These are phyloP conservation scores for Falco naumanni DNA, from an alignment of 2,797 vertebrate species.

Conservation along the genomic window DNA sequence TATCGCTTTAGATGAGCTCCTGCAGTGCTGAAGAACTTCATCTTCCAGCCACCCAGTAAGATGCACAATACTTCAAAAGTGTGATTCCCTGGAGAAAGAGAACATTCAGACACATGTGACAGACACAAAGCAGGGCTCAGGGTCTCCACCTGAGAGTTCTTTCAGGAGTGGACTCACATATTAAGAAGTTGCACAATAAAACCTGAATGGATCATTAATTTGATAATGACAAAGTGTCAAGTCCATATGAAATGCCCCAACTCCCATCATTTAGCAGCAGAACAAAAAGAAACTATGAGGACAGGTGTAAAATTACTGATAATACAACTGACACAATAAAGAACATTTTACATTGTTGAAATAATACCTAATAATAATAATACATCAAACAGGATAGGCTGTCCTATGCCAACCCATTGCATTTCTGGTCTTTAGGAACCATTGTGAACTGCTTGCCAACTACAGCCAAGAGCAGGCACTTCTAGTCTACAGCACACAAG, in stretches of 20 bases:
- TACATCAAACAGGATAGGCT: background rate
- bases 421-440: background rate
- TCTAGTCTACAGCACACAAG: background rate
- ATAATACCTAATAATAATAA: background rate
- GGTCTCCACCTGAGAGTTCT: background rate
- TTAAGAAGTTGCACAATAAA: background rate
- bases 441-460: background rate
- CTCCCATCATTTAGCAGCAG: background rate
- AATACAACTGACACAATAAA: background rate
- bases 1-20: background rate
- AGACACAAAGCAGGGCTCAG: background rate
- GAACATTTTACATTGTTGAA: background rate
- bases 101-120: background rate
- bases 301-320: background rate
- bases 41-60: background rate
- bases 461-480: background rate
- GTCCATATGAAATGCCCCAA: background rate
- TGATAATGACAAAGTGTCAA: background rate
- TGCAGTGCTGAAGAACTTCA: background rate
- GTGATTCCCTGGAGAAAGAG: background rate
- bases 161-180: background rate
- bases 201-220: background rate
- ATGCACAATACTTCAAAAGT: background rate
- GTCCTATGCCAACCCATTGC: background rate
- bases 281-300: background rate